Conservation (phyloP, 2,113 vertebrate species). For the Gavialis gangeticus region DNA sequence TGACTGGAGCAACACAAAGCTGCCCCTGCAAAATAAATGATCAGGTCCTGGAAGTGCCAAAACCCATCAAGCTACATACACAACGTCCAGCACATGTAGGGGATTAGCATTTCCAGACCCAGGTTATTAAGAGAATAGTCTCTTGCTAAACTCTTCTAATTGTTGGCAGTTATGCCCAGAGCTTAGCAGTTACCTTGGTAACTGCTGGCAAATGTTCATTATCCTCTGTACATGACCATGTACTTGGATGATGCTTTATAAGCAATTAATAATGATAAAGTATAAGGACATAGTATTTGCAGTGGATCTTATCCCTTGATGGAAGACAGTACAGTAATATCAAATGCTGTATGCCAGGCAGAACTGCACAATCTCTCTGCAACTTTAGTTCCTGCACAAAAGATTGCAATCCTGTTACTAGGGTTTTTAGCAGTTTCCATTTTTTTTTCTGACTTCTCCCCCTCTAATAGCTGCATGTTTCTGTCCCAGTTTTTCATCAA, state of each 20-base stretch:
- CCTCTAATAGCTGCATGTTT: background rate
- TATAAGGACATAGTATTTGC: background rate
- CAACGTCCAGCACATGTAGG: background rate
- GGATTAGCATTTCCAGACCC: background rate
- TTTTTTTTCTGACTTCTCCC: background rate
- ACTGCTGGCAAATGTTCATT: background rate
- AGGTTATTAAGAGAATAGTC: background rate
- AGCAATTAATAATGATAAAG: background rate
- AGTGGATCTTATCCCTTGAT: background rate
- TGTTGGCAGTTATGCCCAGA: background rate
- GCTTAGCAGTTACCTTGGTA: background rate
- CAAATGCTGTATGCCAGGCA: background rate
- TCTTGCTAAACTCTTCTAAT: background rate
- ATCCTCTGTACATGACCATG: background rate
- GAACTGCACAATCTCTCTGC: background rate
- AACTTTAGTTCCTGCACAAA: background rate
- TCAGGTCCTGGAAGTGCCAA: background rate
- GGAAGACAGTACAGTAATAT: background rate
- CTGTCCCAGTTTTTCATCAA: constrained; percentile 5
- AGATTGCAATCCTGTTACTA: background rate
- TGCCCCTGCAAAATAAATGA: background rate
- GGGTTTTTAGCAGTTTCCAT: background rate
- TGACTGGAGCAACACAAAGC: background rate
- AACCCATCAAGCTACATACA: background rate
- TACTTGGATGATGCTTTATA: background rate